Evolutionary conservation across 1,140 invertebrate genomes (phyloP).

Genomic region (Macrocentrus cingulum): DNA sequence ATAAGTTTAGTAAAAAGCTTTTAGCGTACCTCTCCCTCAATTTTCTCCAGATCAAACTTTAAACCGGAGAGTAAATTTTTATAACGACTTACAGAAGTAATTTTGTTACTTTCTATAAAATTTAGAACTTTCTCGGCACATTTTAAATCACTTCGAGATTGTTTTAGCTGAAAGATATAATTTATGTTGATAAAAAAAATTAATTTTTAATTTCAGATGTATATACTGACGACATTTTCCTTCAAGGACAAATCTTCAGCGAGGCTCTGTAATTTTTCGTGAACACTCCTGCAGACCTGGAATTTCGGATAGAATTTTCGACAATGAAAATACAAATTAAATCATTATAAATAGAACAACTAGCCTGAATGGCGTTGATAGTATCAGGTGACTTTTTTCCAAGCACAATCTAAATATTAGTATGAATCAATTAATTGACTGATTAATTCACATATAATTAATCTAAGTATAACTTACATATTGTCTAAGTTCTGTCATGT

Average conservation of each 20-base stretch:
- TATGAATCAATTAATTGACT: conserved; percentile 2
- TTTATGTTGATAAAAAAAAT: not conserved
- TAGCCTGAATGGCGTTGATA: not conserved
- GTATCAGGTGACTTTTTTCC: not conserved
- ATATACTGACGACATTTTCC: not conserved
- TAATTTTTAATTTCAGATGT: not conserved
- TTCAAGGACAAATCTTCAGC: conserved; percentile 11
- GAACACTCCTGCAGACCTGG: not conserved
- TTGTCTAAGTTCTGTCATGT: conserved; percentile 7
- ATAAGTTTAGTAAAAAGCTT: too few species aligned
- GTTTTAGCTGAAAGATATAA: conserved; percentile 16
- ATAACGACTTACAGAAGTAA: conserved; percentile 13
- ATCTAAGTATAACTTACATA: conserved; percentile 2
- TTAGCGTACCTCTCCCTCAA: conserved; percentile 19
- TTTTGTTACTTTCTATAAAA: conserved; percentile 10
- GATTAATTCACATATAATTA: not conserved
- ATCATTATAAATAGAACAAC: not conserved
- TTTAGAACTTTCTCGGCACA: conserved; percentile 16
- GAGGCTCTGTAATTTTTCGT: not conserved
- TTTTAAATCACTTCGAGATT: conserved; percentile 5
- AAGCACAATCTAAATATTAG: conserved; percentile 11
- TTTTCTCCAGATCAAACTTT: conserved; percentile 15
- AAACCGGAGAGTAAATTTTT: conserved; percentile 17
- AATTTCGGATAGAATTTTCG: not conserved
- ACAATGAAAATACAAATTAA: conserved; percentile 3